Base-by-base conservation (phyloP, 2,888 invertebrate genomes). In the Hybos culiciformis region DNA sequence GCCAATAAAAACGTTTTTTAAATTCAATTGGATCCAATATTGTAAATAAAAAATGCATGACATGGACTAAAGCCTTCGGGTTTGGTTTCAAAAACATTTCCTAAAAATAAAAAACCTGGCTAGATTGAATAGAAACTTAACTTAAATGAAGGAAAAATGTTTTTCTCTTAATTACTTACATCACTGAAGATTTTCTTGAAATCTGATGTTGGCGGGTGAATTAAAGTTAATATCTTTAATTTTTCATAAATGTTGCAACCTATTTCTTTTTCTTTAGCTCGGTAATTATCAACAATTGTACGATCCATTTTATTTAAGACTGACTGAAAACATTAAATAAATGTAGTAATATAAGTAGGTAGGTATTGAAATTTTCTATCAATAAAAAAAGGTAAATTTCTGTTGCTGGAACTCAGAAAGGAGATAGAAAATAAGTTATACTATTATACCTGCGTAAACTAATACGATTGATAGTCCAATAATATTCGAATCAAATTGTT, bases 81-180 rank as follows among this genome's bases (percentile, higher is more conserved):
- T 66, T 66, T 5, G 66, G 57, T 47, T 65, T 66, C 1, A 66
- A 41, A 31, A 66, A 66, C 60, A 66, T 64, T 39, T 63, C 66
- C 46, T 60, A 54, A 4, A 51, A 49, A 3, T 58, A 37, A 24
- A 53, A 53, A 39, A 20, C 20, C 19, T 37, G 20, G 6, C 24
- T 6, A 7, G n/a, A 9, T 29, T 19, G 17, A 26, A 33, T 26
- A 12, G 17, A 12, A 31, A n/a, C 31, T n/a, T 23, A 34, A 15
- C 14, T n/a, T n/a, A 11, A 24, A 12, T 29, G 15, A 26, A 34
- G 6, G 21, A n/a, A 11, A 44, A 31, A 37, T 8, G 23, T 4
- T 21, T 17, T 4, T 4, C 14, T 39, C 18, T 34, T 23, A 32
- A 31, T 7, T 17, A 11, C 18, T 12, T 20, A 31, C 49, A 42